Conservation (phyloP, 2,797 vertebrate species). For the Valencia hispanica region DNA sequence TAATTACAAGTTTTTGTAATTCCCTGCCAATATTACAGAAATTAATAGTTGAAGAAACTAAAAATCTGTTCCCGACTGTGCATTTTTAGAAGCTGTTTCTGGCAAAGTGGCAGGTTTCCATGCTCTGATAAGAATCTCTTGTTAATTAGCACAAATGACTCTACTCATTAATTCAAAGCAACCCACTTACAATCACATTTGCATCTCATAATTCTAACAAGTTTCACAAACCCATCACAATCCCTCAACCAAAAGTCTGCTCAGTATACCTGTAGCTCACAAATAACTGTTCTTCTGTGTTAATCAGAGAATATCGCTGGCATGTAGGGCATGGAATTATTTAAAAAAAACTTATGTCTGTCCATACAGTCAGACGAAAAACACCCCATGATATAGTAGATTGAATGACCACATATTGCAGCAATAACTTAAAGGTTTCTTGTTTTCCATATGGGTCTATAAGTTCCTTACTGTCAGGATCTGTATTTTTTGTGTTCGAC, state of each 20-base stretch:
- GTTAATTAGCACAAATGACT: conserved; percentile 29
- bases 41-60: neutral
- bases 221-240: neutral
- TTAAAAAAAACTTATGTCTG: too few species aligned
- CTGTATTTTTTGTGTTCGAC: too few species aligned
- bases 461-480: too few species aligned
- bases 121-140: conserved; percentile 10
- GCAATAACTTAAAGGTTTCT: too few species aligned
- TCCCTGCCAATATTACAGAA: neutral
- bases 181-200: neutral
- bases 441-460: too few species aligned
- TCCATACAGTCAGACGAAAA: too few species aligned
- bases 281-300: neutral
- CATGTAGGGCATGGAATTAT: neutral
- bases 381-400: too few species aligned
- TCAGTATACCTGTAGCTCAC: neutral
- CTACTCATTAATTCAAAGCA: conserved; percentile 21
- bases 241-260: neutral
- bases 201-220: conserved; percentile 2
- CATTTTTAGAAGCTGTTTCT: conserved; percentile 9
- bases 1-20: neutral
- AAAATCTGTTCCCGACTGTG: neutral
- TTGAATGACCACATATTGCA: too few species aligned
- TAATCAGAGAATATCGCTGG: neutral
- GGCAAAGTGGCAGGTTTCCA: conserved; percentile 13